These are phyloP conservation scores for Cosmia trapezina DNA, from an alignment of 2,888 invertebrate species.

Conservation along the genomic window DNA sequence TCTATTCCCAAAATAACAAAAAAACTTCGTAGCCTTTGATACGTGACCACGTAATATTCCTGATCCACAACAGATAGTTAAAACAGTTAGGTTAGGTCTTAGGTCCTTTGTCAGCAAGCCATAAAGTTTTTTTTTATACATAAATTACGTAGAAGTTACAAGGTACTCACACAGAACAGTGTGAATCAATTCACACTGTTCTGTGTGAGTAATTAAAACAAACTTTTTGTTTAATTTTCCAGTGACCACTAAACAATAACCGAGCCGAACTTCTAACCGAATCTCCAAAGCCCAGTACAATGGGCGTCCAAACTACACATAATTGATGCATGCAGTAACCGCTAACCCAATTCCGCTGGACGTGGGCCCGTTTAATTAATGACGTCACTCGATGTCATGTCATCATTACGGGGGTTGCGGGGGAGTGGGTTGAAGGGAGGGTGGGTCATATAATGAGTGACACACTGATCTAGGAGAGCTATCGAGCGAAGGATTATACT, in stretches of 20 bases:
- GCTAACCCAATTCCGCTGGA: conserved; percentile 69
- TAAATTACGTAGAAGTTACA: too few species aligned
- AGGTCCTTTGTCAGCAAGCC: not conserved
- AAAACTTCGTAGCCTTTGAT: conserved; percentile 23
- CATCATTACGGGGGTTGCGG: conserved; percentile 62
- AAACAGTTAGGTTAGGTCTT: conserved; percentile 11
- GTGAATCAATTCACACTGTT: too few species aligned
- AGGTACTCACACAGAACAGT: too few species aligned
- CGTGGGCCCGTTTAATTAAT: conserved; percentile 75
- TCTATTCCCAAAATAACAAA: conserved; percentile 30
- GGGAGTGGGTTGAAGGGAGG: conserved; percentile 12
- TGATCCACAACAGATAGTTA: conserved; percentile 13
- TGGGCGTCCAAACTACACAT: conserved; percentile 53
- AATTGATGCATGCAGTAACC: conserved; percentile 66
- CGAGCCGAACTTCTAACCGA: conserved; percentile 24
- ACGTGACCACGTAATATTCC: conserved; percentile 22
- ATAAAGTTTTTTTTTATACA: not conserved
- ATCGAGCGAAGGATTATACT: conserved; percentile 42
- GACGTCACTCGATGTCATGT: conserved; percentile 73
- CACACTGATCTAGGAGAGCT: conserved; percentile 64
- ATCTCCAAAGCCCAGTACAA: conserved; percentile 46
- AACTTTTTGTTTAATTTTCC: not conserved
- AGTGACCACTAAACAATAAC: conserved; percentile 19
- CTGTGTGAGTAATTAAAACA: not conserved
- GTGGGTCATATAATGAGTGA: conserved; percentile 65